These are phyloP conservation scores for Todiramphus chloris DNA, from an alignment of 2,113 vertebrate genomes.

Conservation along the genomic window DNA sequence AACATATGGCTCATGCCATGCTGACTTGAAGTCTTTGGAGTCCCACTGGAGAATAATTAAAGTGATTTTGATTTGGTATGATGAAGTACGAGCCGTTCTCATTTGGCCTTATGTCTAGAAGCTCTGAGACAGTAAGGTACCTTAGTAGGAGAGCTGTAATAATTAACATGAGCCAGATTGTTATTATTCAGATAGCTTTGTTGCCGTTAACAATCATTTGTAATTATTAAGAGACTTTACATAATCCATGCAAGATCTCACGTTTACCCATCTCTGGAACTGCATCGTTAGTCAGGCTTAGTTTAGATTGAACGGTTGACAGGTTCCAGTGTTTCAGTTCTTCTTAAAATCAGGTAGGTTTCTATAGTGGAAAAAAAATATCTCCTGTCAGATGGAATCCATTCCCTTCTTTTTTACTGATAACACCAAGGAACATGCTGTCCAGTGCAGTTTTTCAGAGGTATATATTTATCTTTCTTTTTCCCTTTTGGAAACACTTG, in stretches of 20 bases:
- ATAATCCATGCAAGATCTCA: background rate
- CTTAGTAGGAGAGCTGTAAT: conserved; percentile 26
- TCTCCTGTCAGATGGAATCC: background rate
- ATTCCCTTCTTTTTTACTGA: background rate
- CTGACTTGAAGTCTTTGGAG: conserved; percentile 37
- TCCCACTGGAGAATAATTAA: conserved; percentile 44
- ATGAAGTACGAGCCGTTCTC: background rate
- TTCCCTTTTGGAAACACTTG: background rate
- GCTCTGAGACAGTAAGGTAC: background rate
- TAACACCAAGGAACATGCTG: background rate
- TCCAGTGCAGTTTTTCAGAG: background rate
- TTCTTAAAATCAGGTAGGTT: background rate
- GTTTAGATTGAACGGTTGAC: background rate
- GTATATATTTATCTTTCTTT: background rate
- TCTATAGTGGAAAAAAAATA: background rate
- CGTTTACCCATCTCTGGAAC: background rate
- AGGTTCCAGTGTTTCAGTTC: background rate
- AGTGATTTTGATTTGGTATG: conserved; percentile 26
- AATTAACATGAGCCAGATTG: conserved; percentile 34
- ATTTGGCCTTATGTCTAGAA: background rate
- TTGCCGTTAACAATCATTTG: background rate
- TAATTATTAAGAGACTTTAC: conserved; percentile 39
- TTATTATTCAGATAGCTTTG: conserved; percentile 11
- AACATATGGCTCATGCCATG: conserved; percentile 1
- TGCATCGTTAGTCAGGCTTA: background rate